Conservation (phyloP, 2,113 vertebrate genomes). For the Planiliza haematocheilus region DNA sequence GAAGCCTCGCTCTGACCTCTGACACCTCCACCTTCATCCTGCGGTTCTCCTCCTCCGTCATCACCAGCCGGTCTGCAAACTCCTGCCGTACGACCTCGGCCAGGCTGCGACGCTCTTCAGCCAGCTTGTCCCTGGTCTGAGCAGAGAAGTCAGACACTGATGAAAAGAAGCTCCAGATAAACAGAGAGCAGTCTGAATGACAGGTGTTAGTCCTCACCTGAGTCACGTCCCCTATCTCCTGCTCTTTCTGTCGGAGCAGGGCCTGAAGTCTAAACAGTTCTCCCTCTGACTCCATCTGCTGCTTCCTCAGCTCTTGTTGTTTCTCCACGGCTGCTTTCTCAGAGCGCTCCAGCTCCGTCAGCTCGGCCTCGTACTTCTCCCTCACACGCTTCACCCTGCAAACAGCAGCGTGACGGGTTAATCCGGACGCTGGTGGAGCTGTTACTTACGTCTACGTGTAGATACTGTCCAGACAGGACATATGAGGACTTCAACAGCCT, state of each 20-base stretch:
- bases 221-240: conserved; percentile 82
- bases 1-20: conserved; percentile 83
- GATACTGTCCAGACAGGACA: no score
- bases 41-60: conserved; percentile 88
- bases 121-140: conserved; percentile 84
- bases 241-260: conserved; percentile 85
- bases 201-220: conserved; percentile 83
- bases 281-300: conserved; percentile 85
- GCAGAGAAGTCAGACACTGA: rapidly evolving
- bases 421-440: background rate
- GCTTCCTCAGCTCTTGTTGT: conserved; percentile 86
- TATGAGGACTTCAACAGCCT: no score
- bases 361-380: conserved; percentile 90
- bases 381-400: conserved; percentile 89
- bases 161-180: no score
- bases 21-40: conserved; percentile 84
- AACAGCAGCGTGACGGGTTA: rapidly evolving
- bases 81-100: conserved; percentile 88
- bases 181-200: no score
- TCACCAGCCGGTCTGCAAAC: conserved; percentile 84
- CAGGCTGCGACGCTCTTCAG: conserved; percentile 83
- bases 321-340: conserved; percentile 87
- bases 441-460: no score
- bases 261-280: conserved; percentile 84
- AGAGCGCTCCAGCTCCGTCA: conserved; percentile 87